Base-by-base conservation (phyloP, 2,113 vertebrate species). In the Peromyscus maniculatus region DNA sequence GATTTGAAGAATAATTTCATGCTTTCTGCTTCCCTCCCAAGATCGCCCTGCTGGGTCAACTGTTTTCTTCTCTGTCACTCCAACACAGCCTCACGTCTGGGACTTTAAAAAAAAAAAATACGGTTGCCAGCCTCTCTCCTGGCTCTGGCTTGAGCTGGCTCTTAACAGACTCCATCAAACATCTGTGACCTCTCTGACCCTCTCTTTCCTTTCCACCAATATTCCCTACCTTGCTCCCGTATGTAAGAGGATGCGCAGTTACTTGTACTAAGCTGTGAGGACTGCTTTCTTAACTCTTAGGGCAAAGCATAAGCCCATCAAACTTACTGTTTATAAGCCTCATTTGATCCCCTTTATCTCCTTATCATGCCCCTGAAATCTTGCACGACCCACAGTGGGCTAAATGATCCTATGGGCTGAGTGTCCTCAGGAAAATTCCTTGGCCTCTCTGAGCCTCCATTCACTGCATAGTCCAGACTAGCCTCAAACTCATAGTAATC, bases 1-100 rank as follows among this genome's bases (percentile, higher is more conserved):
- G 92, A 95, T 67, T 94, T 21, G 72, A 95, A 95, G 96, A 94
- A 91, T 94, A 84, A 96, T 96, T 94, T 95, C 95, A 93, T 7
- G 46, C 64, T 88, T 26, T 52, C 97, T 93, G 92, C 78, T 86
- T 62, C 84, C 49, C 21, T 92, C 55, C 88, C 57, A 36, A 80
- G 80, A 83, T 83, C 5, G 1, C 31, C 67, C 87, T 84, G 80
- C 57, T 9, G 24, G 82, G 96, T 77, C 84, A 97, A 94, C 80
- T 15, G 22, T 86, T 62, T 93, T 71, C 75, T 90, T 84, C 33
- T 77, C 89, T 84, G 21, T 95, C 59, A 9, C 69, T 83, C 91
- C 21, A 21, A 86, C 59, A 4, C 55, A 94, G 43, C 36, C 69
- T 43, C 69, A 55, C 80, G 59, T 59, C 94, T 91, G 80, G 92